Evolutionary conservation across 2,797 vertebrate genomes (phyloP).

Genomic region (Enteromius afrohamiltoni): DNA sequence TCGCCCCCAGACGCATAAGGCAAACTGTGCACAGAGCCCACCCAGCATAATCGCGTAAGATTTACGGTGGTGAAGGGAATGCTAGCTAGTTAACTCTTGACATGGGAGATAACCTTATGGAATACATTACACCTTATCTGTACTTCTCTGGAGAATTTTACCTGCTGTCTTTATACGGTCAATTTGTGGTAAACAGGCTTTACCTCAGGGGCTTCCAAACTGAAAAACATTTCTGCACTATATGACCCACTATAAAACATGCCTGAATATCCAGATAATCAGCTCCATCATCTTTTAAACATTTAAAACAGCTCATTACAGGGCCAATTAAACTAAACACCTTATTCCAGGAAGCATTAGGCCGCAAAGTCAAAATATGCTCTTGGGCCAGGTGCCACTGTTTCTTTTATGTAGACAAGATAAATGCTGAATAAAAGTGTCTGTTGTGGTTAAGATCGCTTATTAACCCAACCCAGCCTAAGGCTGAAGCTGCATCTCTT

Average conservation of each 20-base stretch:
- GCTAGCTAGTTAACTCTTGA: conserved; percentile 44
- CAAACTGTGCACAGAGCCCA: conserved; percentile 33
- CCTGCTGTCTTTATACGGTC: conserved; percentile 7
- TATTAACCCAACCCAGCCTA: conserved; percentile 37
- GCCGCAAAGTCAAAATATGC: background rate
- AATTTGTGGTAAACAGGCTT: conserved; percentile 12
- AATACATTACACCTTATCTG: conserved; percentile 6
- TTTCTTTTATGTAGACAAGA: conserved; percentile 19
- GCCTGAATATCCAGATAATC: conserved; percentile 13
- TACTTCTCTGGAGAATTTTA: conserved; percentile 25
- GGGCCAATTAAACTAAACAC: conserved; percentile 42
- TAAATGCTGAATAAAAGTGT: conserved; percentile 29
- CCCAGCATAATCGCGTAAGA: conserved; percentile 47
- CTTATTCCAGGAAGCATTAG: background rate
- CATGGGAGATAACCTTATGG: conserved; percentile 25
- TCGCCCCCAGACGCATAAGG: conserved; percentile 11
- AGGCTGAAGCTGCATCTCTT: conserved; percentile 18
- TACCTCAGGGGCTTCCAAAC: background rate
- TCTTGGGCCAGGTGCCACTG: background rate
- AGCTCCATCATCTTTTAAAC: conserved; percentile 18
- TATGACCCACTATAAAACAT: conserved; percentile 22
- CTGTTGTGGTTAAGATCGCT: conserved; percentile 24
- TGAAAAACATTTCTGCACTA: conserved; percentile 17
- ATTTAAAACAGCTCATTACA: conserved; percentile 23
- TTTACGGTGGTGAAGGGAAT: conserved; percentile 36